Base-by-base conservation (phyloP, 2,888 invertebrate genomes). In the Globia sparganii region DNA sequence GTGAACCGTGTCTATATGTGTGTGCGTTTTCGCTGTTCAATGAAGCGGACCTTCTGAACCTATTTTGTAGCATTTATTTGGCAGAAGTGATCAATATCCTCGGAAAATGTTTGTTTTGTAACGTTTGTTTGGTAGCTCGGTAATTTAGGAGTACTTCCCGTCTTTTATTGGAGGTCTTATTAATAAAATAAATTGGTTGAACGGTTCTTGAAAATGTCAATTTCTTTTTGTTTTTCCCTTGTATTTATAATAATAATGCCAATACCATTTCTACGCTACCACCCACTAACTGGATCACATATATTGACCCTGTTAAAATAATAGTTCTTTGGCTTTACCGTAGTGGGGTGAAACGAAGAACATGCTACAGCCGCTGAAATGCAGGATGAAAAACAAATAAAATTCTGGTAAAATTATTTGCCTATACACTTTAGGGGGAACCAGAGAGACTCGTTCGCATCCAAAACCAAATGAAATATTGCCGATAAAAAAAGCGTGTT, bases 71-170 rank as follows among this genome's bases (percentile, higher is more conserved):
- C 34, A 31, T 61, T 28, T 68, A 69, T 72, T 70, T 73, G 34
- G 25, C 34, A 46, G n/a, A 43, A 73, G 56, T 78, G 53, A 83
- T 78, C 81, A 83, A 68, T 83, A 78, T 74, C 43, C 49, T 31
- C 21, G 4, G 28, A 72, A 64, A 34, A 68, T 71, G 67, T 77
- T 81, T 77, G 70, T 53, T 76, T 18, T 40, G 68, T 56, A 34
- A 62, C 18, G 46, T 72, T 75, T 71, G 76, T 80, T 70, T 62
- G 65, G 66, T 66, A 79, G 80, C 34, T 74, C 67, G 40, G 40
- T 80, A 64, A 79, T 79, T 80, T 64, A 2, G 34, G 56, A 74
- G 46, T 64, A 56, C 40, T 67, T 75, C 72, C 49, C 21, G 28
- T 58, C 15, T 74, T 56, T 68, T 49, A 79, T 78, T 43, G 1